phyloP scores from a whole-genome alignment of 2,113 vertebrate genomes.

The Chloroceryle aenea region DNA sequence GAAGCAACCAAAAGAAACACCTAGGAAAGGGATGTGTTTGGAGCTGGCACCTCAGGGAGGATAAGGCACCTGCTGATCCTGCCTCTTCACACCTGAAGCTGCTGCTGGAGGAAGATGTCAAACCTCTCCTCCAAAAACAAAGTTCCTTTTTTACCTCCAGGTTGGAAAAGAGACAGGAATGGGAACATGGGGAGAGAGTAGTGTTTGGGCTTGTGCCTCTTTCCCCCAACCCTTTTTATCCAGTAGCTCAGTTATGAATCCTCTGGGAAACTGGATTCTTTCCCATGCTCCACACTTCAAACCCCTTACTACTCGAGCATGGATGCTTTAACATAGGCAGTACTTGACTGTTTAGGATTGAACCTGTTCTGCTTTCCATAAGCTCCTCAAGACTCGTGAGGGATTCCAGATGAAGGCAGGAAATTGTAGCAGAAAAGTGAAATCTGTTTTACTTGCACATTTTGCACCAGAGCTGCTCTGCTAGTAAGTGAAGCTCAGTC shows the following conservation, averaged over 20 bases:
- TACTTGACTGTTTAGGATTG: neutral
- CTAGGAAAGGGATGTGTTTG: neutral
- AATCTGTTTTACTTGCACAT: neutral
- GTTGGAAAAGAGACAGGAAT: neutral
- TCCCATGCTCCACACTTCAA: neutral
- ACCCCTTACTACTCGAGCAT: neutral
- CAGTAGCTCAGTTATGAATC: neutral
- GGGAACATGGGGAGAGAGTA: neutral
- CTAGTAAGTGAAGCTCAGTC: neutral
- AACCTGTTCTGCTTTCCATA: neutral
- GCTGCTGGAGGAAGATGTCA: neutral
- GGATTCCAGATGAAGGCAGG: neutral
- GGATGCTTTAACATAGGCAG: neutral
- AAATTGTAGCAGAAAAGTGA: neutral
- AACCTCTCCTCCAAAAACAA: neutral
- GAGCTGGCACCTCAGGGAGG: neutral
- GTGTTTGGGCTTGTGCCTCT: neutral
- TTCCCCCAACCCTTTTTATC: rapidly evolving
- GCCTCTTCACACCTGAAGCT: neutral
- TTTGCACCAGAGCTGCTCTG: neutral
- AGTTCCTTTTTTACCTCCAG: neutral
- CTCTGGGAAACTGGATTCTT: neutral
- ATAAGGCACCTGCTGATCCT: neutral
- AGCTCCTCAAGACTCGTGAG: neutral
- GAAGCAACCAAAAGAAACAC: neutral